Base-by-base conservation (phyloP, 2,797 vertebrate genomes). In the Anomalospiza imberbis region DNA sequence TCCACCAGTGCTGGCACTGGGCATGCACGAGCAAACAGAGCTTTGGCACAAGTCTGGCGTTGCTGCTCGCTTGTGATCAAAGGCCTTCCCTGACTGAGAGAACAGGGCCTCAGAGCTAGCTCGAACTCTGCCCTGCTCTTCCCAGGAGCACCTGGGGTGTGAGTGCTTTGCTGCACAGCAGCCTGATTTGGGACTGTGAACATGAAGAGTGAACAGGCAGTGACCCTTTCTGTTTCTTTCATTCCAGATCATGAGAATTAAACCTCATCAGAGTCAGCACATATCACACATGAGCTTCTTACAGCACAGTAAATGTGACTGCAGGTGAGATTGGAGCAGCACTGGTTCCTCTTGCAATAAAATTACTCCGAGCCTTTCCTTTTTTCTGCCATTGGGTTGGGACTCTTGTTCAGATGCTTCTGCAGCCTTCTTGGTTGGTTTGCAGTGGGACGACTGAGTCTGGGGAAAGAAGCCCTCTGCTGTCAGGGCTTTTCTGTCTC, bases 231-330 rank as follows among this genome's bases (percentile, higher is more conserved):
- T 93, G 86, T 96, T 96, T 98, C 86, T 98, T 97, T 95, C 88
- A 73, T 97, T 96, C 60, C 93, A 99, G 99, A 98, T 99, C 90
- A 98, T 99, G 98, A 99, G 98, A 98, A 97, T 99, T 98, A 99
- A 98, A 98, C 98, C 97, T 93, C 98, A 98, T 94, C 98, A 97
- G 93, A 97, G 98, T 97, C 98, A 99, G 97, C 98, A 98, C 95
- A 98, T 99, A 97, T 97, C 98, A 91, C 98, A 98, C 95, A 99
- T 99, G 99, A 99, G 98, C 98, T 99, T 99, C 97, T 98, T 98
- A 97, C 99, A 99, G 98, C 99, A 99, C 97, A 98, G 97, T 98
- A 98, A 98, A 97, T 99, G 99, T 98, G 98, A 99, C 97, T 99
- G 99, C 99, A 99, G 99, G 99, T 99, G 98, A 99, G 99, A 91